Evolutionary conservation across 35 echinoderm and acorn worm genomes (phyloP), one percentile per base, ranked within the genome.

Genomic region (Lytechinus variegatus): DNA sequence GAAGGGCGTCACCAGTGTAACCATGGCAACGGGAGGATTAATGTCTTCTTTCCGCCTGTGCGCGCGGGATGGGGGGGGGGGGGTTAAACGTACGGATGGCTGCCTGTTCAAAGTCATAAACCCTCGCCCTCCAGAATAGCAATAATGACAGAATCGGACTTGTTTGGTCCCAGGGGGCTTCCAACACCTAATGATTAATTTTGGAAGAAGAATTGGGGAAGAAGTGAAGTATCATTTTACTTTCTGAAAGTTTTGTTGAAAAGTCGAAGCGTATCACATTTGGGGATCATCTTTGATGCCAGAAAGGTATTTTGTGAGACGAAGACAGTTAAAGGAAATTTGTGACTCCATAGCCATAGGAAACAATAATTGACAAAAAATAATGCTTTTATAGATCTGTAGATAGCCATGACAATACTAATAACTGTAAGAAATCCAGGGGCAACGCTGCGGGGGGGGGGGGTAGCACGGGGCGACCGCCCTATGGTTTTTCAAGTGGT

Each of bases 1-100:
- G 92, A 93, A 28, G 54, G 52, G 92, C 88, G 88, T 90, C 52
- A 33, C 88, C 88, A 54, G 14, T 54, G 92, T 93, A 27, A 54
- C 92, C 92, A 93, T 93, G 92, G 54, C n/a, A 55, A 93, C 92
- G 21, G 10, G 53, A 54, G 54, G 53, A 55, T 57, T 55, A 55
- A 93, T 93, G 27, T 57, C 53, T 55, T 57, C 16, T 24, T 93
- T 57, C 53, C 92, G 52, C 57, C 52, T 55, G 66, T 24, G 66
- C 66, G 24, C 24, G 55, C 16, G n/a, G 4, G 66, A 24, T 4
- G 19, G n/a, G n/a, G 4, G 66, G 66, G 19, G 66, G 8, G n/a
- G 66, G 19, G 66, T 1, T 79, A 6, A 24, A 24, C 19, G n/a
- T 16, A 79, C 66, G 66, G 66, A 79, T 19, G 4, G 19, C 66